Evolutionary conservation across 2,113 vertebrate species (phyloP).

Genomic region (Carlito syrichta): DNA sequence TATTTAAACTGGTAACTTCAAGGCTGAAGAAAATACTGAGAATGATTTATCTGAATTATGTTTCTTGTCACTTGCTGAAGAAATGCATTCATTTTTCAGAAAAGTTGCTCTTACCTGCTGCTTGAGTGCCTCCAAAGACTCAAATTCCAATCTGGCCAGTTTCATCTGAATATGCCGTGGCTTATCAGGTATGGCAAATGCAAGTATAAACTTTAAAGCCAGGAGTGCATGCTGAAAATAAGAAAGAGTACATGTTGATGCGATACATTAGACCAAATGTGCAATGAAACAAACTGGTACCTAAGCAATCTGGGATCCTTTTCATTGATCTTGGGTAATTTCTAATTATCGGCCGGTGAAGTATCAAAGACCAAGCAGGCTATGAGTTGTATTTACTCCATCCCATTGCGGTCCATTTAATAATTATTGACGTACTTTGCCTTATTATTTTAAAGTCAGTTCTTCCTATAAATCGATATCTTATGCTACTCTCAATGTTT

Average conservation of each 20-base stretch:
- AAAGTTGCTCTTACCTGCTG: constrained; percentile 88
- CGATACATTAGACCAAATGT: neutral
- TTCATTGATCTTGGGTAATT: neutral
- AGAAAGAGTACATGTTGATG: neutral
- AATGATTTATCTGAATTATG: neutral
- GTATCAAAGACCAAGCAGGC: neutral
- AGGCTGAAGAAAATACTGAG: neutral
- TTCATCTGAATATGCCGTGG: constrained; percentile 91
- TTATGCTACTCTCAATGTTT: neutral
- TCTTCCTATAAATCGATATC: neutral
- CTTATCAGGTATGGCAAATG: constrained; percentile 94
- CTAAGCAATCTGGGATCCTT: neutral
- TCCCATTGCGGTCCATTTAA: neutral
- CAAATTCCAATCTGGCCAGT: constrained; percentile 92
- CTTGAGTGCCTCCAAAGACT: constrained; percentile 95
- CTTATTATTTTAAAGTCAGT: neutral
- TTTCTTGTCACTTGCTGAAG: neutral
- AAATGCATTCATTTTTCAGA: neutral
- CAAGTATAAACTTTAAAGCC: constrained; percentile 94
- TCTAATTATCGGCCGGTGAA: neutral
- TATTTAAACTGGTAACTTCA: neutral
- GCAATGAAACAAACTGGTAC: neutral
- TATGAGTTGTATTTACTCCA: neutral
- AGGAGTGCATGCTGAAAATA: constrained; percentile 89
- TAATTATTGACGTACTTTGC: neutral